A percentile compares a stretch with the other conserved stretches of the same genome.
These are phyloP conservation scores for Cottus gobio DNA, from an alignment of 2,113 vertebrate genomes.

Conservation along the genomic window DNA sequence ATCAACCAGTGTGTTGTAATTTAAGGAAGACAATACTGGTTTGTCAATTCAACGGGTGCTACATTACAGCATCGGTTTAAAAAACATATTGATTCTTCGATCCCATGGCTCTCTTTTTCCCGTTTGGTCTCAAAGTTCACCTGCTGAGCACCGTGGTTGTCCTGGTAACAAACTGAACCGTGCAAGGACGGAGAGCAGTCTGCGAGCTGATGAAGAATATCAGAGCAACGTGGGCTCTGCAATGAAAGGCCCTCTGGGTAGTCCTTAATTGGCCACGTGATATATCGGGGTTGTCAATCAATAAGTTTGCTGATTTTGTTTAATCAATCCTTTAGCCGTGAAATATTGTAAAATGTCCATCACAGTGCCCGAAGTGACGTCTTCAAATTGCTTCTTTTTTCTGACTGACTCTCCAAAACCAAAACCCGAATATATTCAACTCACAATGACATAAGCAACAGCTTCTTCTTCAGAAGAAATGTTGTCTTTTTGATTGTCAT, in stretches of 20 bases:
- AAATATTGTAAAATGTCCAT: neutral
- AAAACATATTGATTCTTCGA: constrained; percentile 57
- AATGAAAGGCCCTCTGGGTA: neutral
- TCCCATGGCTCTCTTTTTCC: constrained; percentile 24
- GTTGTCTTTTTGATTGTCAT: neutral
- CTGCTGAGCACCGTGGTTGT: constrained; percentile 58
- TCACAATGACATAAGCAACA: neutral
- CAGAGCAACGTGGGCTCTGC: constrained; percentile 4
- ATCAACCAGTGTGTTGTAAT: neutral
- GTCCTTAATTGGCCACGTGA: neutral
- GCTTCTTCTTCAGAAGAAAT: neutral
- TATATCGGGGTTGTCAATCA: accelerated
- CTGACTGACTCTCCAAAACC: neutral
- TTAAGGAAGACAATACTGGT: neutral
- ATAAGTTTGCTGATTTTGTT: neutral
- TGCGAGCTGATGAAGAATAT: constrained; percentile 6
- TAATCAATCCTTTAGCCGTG: neutral
- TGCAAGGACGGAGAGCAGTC: constrained; percentile 5
- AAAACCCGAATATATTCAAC: neutral
- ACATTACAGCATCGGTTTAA: neutral
- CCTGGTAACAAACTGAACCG: constrained; percentile 50
- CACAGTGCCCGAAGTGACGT: neutral
- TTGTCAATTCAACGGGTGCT: neutral
- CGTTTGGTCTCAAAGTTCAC: constrained; percentile 81
- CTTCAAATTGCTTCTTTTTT: neutral